Evolutionary conservation across 2,113 vertebrate species (phyloP), one percentile per base, ranked within the genome.

Genomic region (Tachuris rubrigastra): DNA sequence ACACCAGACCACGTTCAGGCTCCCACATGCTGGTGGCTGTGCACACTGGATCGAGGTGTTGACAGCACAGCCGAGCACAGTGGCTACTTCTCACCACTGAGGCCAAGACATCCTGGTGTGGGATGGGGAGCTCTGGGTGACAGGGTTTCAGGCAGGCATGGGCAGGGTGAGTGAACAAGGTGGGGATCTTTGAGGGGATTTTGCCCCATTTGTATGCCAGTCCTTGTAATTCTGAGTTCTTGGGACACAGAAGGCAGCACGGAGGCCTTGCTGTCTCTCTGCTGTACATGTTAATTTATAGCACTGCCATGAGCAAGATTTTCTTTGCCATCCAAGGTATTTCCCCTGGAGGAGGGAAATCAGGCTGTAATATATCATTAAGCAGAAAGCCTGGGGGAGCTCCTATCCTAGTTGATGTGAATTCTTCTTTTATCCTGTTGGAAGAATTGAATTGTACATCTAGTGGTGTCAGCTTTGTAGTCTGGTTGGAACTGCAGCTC

Each of bases 301-400:
- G 71, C 0, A 0, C 39, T 76, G 55, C 74, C 6, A 3, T 52
- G 67, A 92, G 92, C 52, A 37, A 50, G 25, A 7, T 73, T 77
- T 81, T 85, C 90, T 86, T 90, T 58, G 77, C 92, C 92, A 90
- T 81, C 78, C 83, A 55, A 94, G 90, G 87, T 93, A 55, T 94
- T 96, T 94, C 83, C 92, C 67, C 92, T 44, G 68, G 87, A 87
- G 90, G 65, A 85, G 93, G 74, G 78, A 76, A 93, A 90, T 93
- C 90, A 41, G 92, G 86, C 95, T 87, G 73, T 87, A 87, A 90
- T 90, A 33, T 77, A 62, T 90, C 74, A 53, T 92, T 90, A 90
- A 85, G 78, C 74, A 81, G 93, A 73, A 96, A 55, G 93, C 93
- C 90, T 90, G 44, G 60, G 90, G 86, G 92, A 96, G 27, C 92